Base-by-base conservation (phyloP, 1,140 invertebrate genomes). In the Euwallacea fornicatus region DNA sequence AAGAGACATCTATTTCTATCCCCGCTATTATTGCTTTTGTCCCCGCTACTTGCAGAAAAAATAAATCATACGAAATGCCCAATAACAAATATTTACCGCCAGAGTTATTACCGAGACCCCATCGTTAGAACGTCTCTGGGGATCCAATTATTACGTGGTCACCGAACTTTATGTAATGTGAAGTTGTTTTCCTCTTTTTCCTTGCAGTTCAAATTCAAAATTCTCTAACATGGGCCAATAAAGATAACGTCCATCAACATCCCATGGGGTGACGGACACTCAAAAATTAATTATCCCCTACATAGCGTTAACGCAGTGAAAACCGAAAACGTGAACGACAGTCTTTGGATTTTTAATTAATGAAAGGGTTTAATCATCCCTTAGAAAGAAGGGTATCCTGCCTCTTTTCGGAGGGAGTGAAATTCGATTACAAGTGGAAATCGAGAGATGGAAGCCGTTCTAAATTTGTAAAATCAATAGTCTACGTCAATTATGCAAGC, bases 351-450 rank as follows among this genome's bases (percentile, higher is more conserved):
- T 66, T 66, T 66, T 66, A 66, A 66, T 66, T 66, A 66, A 66
- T 66, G 65, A 66, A 66, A 58, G 65, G 65, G 65, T 66, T 66
- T 66, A 66, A 66, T 66, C 65, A 66, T 66, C 65, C 65, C 55
- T 66, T 66, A 66, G 65, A 66, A 66, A 66, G 15, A 15, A 47
- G 63, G 53, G 53, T 50, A 66, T 66, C 65, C 42, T 11, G n/a
- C 44, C 42, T 55, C 33, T 55, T 42, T 55, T 61, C 42, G 42
- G 59, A 42, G 55, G 15, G 65, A 43, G 65, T 58, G 54, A 66
- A 66, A 66, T 66, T 66, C 58, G 65, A 66, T 66, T 56, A 66
- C 53, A 58, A 66, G 65, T 58, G 65, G 42, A 42, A 66, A 66
- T 66, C 7, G 8, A 46, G 41, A 56, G 65, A 56, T 46, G 46